Base-by-base conservation (phyloP, 37 sponge, comb jelly and placozoan species). In the Crambe crambe region DNA sequence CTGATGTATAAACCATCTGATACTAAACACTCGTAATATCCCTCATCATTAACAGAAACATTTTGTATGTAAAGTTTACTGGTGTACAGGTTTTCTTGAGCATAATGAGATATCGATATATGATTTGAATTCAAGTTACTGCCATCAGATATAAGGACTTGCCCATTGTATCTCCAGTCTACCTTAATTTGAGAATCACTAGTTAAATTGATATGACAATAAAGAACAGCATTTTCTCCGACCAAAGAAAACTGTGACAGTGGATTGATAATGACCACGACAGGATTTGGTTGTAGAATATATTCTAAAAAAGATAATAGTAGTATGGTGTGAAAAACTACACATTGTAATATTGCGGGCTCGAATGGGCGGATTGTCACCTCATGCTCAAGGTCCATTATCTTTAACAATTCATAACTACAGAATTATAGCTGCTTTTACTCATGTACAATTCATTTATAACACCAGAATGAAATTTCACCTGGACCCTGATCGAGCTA, bases 21-120 rank as follows among this genome's bases (percentile, higher is more conserved):
- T 26, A 51, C 35, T 2, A 73, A 20, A 32, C 74, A 73, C 35
- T 73, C 74, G 27, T 73, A 73, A 57, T 73, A 54, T 2, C 74
- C 74, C 8, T 22, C 44, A 42, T 73, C 56, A 12, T 2, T 32
- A n/a, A 17, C 18, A 3, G 74, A 31, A 25, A 31, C 74, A 54
- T 32, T 44, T 22, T 1, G 29, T 35, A 27, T 44, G 31, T 30
- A 12, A 18, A 73, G 58, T n/a, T 21, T 2, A 54, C 66, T 65
- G 2, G 35, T 18, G 3, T 3, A 58, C 20, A n/a, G n/a, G n/a
- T 58, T 58, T 12, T n/a, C n/a, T n/a, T 4, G 59, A 8, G 25
- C 10, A 18, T 65, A 34, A 30, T 30, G 2, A 31, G 30, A 65
- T 65, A 65, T n/a, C n/a, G n/a, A n/a, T n/a, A n/a, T n/a, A n/a